Conservation (phyloP, 1,140 invertebrate genomes). For the Phocides pigmalion region DNA sequence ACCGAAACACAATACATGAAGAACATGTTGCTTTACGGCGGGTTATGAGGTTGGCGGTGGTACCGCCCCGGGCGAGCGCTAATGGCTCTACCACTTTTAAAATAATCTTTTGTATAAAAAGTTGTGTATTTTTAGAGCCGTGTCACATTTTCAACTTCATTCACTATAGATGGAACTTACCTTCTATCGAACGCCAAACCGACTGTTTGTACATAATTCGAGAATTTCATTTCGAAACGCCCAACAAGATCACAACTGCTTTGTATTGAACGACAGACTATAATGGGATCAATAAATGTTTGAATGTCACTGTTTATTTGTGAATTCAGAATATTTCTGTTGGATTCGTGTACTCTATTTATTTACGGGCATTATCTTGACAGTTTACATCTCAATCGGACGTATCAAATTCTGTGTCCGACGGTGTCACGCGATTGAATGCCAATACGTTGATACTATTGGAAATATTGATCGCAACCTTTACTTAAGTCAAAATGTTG, state of each 20-base stretch:
- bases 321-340: conserved; percentile 27
- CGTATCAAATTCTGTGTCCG: conserved; percentile 26
- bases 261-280: conserved; percentile 27
- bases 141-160: too few species aligned
- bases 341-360: conserved; percentile 30
- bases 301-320: conserved; percentile 33
- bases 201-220: conserved; percentile 20
- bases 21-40: too few species aligned
- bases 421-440: neutral
- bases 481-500: neutral
- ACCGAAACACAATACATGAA: too few species aligned
- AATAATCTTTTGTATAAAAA: too few species aligned
- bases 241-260: conserved; percentile 20
- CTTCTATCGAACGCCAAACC: neutral
- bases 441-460: conserved; percentile 8
- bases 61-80: too few species aligned
- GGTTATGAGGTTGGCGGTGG: too few species aligned
- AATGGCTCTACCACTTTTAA: too few species aligned
- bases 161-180: too few species aligned
- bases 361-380: conserved; percentile 30
- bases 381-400: conserved; percentile 33
- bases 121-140: too few species aligned
- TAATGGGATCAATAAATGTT: conserved; percentile 32
- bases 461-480: conserved; percentile 8
- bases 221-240: conserved; percentile 29